Evolutionary conservation across 2,113 vertebrate species (phyloP), one percentile per base, ranked within the genome.

Genomic region (Micronycteris hirsuta): DNA sequence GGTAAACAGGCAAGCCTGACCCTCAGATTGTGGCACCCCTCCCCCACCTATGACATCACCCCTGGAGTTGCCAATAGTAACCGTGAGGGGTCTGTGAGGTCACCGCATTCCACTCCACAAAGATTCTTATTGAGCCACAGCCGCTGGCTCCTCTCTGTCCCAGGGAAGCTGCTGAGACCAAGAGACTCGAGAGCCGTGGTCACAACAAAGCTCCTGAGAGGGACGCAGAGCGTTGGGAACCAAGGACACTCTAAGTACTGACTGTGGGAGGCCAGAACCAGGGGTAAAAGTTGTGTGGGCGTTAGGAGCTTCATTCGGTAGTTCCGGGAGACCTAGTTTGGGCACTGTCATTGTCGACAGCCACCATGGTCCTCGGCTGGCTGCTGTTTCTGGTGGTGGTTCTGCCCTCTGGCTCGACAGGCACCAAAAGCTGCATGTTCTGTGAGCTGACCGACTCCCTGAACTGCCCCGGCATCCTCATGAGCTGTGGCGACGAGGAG

Each of bases 391-490:
- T 98, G 88, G 56, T 15, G n/a, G 22, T n/a, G 38, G 67, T 54
- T 8, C 49, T 91, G 61, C 36, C 63, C 7, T 45, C 1, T 0
- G 73, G 70, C 2, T 0, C 36, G 0, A 17, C 4, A 0, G 80
- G 61, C 0, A 31, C n/a, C 87, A 97, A 98, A 93, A 70, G 96
- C 9, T 98, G 98, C 3, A 2, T 89, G 47, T 98, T 97, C 85
- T 98, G 98, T 77, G 98, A 98, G 86, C 47, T 97, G 45, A 98
- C 97, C 0, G 84, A 97, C 78, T 96, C 98, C 1, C 1, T 0
- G 0, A 10, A 4, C 22, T 98, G 97, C 47, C 96, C 96, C 0
- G 67, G 92, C 86, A 89, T 67, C 52, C 67, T 0, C 83, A 97
- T 98, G 98, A 63, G 0, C 91, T 98, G 98, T 0, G 97, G 85